Conservation (phyloP, 1,140 invertebrate genomes). For the Brachionus plicatilis region DNA sequence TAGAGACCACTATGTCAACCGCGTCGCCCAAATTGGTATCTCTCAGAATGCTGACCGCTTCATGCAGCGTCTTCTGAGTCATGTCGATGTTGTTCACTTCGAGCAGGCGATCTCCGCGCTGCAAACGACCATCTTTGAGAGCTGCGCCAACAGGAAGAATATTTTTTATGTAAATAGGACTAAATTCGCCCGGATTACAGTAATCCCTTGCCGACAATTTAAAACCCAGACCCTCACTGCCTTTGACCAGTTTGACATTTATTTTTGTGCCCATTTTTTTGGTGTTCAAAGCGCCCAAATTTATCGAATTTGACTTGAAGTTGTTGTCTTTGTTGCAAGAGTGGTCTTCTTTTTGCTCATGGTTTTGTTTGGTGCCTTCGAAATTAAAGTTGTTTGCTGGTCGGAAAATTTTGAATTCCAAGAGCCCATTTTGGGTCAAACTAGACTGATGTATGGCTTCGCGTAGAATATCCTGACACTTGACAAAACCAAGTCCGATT, state of each 20-base stretch:
- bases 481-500: slow-evolving; percentile 64
- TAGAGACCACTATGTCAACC: slow-evolving; percentile 7
- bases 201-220: slow-evolving; percentile 86
- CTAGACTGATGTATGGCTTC: slow-evolving; percentile 63
- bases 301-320: slow-evolving; percentile 1
- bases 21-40: slow-evolving; percentile 63
- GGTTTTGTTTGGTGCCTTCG: neutral
- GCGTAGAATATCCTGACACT: slow-evolving; percentile 72
- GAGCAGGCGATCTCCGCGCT: slow-evolving; percentile 83
- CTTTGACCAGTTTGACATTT: slow-evolving; percentile 42
- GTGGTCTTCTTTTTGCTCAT: neutral
- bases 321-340: neutral
- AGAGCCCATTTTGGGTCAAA: neutral
- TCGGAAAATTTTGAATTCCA: slow-evolving; percentile 8
- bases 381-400: neutral
- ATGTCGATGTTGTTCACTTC: slow-evolving; percentile 75
- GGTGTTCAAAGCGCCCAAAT: slow-evolving; percentile 38
- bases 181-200: slow-evolving; percentile 63
- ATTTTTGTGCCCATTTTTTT: slow-evolving; percentile 40
- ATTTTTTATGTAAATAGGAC: slow-evolving; percentile 96
- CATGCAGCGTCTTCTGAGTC: slow-evolving; percentile 82
- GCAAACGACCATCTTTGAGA: slow-evolving; percentile 82
- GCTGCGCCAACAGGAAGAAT: slow-evolving; percentile 93
- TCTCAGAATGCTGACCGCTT: slow-evolving; percentile 78
- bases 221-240: slow-evolving; percentile 74